These are phyloP conservation scores for Celastrina argiolus DNA, from an alignment of 2,888 invertebrate genomes.

Conservation along the genomic window DNA sequence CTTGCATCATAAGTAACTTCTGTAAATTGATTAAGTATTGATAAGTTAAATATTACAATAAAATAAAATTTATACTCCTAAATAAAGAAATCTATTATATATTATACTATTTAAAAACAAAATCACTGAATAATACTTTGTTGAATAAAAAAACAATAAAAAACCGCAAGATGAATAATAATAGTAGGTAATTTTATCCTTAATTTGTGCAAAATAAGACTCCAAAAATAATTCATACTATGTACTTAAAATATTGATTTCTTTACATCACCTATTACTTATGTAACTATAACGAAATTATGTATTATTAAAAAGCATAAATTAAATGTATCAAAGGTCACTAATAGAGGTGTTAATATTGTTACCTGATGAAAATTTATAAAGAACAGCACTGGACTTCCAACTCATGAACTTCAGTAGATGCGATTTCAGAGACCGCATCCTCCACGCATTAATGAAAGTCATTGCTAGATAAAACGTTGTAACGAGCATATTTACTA, in stretches of 20 bases:
- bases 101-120: too few relatives aligned
- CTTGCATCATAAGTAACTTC: neutral
- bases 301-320: neutral
- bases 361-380: constrained; percentile 66
- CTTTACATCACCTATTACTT: neutral
- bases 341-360: neutral
- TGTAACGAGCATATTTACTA: constrained; percentile 82
- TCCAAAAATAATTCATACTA: neutral
- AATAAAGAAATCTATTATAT: too few relatives aligned
- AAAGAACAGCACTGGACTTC: constrained; percentile 79
- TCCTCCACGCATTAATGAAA: constrained; percentile 87
- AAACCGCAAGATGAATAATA: too few relatives aligned
- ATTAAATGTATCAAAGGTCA: neutral
- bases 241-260: neutral
- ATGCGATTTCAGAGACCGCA: constrained; percentile 83
- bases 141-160: too few relatives aligned
- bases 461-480: constrained; percentile 91
- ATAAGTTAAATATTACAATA: too few relatives aligned
- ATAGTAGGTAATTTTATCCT: too few relatives aligned
- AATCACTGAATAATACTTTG: too few relatives aligned
- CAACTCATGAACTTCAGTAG: constrained; percentile 79
- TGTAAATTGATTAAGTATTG: neutral
- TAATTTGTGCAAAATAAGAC: too few relatives aligned
- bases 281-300: neutral
- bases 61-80: too few relatives aligned